Conservation (phyloP, 2,797 vertebrate genomes). For the Glossophaga mutica region DNA sequence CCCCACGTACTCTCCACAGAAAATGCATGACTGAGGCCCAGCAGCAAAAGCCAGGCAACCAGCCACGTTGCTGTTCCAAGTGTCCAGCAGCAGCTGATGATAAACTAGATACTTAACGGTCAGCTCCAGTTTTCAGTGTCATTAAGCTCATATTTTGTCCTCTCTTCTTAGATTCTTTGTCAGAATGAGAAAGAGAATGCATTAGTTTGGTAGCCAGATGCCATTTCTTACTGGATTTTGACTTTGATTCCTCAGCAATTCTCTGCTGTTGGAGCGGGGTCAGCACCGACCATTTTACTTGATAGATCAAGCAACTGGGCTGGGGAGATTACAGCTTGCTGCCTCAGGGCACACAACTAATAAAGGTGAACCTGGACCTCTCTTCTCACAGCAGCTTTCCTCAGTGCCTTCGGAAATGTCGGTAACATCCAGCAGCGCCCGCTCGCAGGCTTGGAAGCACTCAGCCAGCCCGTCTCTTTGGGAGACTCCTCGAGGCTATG, state of each 20-base stretch:
- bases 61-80: neutral
- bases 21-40: neutral
- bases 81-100: neutral
- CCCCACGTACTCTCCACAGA: neutral
- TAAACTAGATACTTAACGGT: neutral
- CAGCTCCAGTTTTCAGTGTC: neutral
- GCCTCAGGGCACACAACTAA: neutral
- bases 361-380: neutral
- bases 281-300: neutral
- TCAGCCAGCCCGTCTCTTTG: neutral
- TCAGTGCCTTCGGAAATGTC: neutral
- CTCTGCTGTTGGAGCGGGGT: neutral
- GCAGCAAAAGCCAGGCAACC: neutral
- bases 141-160: neutral
- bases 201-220: neutral
- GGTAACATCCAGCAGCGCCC: neutral
- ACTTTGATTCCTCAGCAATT: neutral
- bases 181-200: neutral
- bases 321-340: too few species aligned
- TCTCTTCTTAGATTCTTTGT: neutral
- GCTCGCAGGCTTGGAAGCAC: neutral
- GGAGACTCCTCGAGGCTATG: neutral
- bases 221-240: neutral
- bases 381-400: neutral
- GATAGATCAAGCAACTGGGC: neutral